Evolutionary conservation across 2,888 invertebrate genomes (phyloP), one percentile per base, ranked within the genome.

Genomic region (Pandemis heparana): DNA sequence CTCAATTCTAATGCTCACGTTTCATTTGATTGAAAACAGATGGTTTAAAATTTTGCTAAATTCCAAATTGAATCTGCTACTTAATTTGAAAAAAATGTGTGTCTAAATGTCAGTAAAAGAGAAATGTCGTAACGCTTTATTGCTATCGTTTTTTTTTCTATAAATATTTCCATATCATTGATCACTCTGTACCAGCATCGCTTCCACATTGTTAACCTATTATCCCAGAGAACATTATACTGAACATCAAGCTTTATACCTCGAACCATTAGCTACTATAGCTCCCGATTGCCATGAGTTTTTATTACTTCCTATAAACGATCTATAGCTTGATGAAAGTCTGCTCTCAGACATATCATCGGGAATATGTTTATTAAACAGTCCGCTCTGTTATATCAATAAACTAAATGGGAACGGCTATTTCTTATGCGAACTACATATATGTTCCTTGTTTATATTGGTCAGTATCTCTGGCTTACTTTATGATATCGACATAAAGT

Each of bases 221-320:
- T 56, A 56, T 56, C 56, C 56, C 56, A 56, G 56, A 14, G 38
- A 64, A 32, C 65, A 65, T 51, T 48, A 51, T 51, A 38, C 51
- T 46, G 51, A 32, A 51, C 43, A 66, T 43, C 67, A 59, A 53
- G 32, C 23, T 41, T 39, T n/a, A 62, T 43, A 48, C 53, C 32
- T 9, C 46, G 18, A 71, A 14, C 51, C 65, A 61, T 62, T 62
- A 62, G 63, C 68, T 63, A 32, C 46, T 32, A n/a, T 23, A 7
- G 53, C 38, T 18, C 39, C 64, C 53, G 16, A 59, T 48, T 16
- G 39, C 53, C 53, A 53, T 62, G 62, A 68, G 62, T n/a, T 68
- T 72, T 73, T 73, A 73, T 63, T 64, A 60, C 68, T 41, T 51
- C 64, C 69, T 69, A 73, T 73, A 73, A 73, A 72, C 56, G 46